phyloP scores from a whole-genome alignment of 2,888 invertebrate species.

The Drosophila mettleri region DNA sequence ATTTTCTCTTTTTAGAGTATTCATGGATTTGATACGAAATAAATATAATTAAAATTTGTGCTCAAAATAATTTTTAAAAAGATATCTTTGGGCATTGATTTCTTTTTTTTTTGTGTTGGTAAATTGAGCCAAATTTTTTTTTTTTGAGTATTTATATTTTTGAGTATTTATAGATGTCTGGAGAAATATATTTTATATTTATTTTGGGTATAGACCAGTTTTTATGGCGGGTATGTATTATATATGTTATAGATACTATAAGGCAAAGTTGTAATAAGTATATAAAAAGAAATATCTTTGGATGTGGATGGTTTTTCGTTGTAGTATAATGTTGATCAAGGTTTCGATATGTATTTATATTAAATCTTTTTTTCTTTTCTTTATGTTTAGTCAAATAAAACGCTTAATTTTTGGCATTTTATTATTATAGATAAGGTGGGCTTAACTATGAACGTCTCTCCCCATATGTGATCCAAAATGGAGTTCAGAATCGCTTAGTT shows the following conservation, averaged over 20 bases:
- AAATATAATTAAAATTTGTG: too few species aligned
- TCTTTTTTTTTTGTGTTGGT: background rate
- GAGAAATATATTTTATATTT: too few species aligned
- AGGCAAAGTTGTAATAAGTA: background rate
- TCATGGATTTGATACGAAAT: background rate
- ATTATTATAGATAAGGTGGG: slow-evolving; percentile 41
- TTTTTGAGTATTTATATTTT: background rate
- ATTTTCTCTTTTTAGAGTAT: background rate
- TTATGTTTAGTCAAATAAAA: slow-evolving; percentile 30
- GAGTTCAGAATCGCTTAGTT: slow-evolving; percentile 16
- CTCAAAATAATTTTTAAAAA: too few species aligned
- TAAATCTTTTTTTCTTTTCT: background rate
- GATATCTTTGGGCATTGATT: background rate
- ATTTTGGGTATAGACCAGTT: too few species aligned
- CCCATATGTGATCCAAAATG: background rate
- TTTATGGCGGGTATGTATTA: too few species aligned
- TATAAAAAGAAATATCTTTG: slow-evolving; percentile 49
- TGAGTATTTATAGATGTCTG: background rate
- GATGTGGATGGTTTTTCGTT: background rate
- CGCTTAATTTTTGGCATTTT: slow-evolving; percentile 40
- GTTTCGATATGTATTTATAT: slow-evolving; percentile 3
- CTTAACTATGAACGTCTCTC: slow-evolving; percentile 5
- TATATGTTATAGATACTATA: background rate
- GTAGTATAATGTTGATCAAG: slow-evolving; percentile 29
- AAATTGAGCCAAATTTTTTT: background rate